Base-by-base conservation (phyloP, 2,888 invertebrate genomes). In the Habroteleia sp. region DNA sequence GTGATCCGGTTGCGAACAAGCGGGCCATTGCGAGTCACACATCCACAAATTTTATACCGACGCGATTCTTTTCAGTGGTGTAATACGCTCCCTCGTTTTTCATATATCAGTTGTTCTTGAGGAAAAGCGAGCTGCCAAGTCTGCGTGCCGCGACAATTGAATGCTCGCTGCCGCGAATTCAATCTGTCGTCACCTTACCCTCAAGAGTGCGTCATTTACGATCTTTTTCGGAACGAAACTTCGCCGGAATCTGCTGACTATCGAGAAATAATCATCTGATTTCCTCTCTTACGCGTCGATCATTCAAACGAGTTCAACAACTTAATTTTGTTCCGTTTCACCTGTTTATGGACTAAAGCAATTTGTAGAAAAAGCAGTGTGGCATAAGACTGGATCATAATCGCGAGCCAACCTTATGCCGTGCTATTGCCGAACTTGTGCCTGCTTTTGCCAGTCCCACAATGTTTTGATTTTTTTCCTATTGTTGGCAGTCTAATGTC, bases 1-100 rank as follows among this genome's bases (percentile, higher is more conserved):
- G 81, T 80, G 80, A 79, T 77, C 48, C 65, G 82, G 76, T 76
- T 79, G 69, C 77, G 68, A 80, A 79, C 77, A 69, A 76, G 77
- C 74, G 75, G 76, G 77, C 60, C 41, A 37, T 29, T 20, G 17
- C 33, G 13, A 50, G 20, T 23, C 37, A 5, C 54, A 56, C 31
- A 29, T 17, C 31, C 52, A 65, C 79, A 78, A 81, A 82, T 81
- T 81, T 80, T 77, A 79, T 78, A 79, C 76, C 72, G 74, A 74
- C 74, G 69, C 65, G 74, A 76, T 76, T 79, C 79, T 78, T 76
- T 80, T 72, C 71, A 71, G 50, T 42, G 58, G n/a, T 39, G 44
- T 68, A 63, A 60, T 66, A 31, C 48, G 41, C 48, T 33, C 71
- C 25, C 48, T 31, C 71, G 71, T 50, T 74, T 69, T 69, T 66